Base-by-base conservation (phyloP, 2,113 vertebrate genomes). In the Myrmophylax atrothorax region DNA sequence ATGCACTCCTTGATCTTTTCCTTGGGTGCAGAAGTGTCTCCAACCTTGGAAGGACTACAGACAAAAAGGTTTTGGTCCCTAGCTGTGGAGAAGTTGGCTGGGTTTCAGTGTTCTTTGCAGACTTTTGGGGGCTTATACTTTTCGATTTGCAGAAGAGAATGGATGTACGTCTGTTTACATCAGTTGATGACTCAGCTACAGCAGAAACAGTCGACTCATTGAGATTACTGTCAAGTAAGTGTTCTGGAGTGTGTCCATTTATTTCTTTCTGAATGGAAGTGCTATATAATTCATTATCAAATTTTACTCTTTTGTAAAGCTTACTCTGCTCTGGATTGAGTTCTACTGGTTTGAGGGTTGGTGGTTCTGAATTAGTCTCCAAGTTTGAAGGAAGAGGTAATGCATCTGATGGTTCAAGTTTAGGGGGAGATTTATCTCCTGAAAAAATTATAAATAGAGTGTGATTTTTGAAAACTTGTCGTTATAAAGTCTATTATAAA, bases 381-480 rank as follows among this genome's bases (percentile, higher is more conserved):
- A 98, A 98, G 98, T 99, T 98, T 97, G 98, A 98, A 97, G 98
- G 98, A 95, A 98, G 99, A 93, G 99, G 99, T 95, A 99, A 98
- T 97, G 98, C 98, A 98, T 99, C 99, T 80, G 99, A 99, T 88
- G 98, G 99, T 98, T 99, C 99, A 98, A 99, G 98, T 98, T 99
- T 99, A 96, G 99, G 99, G 98, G 99, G 99, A 97, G 99, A 99
- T 98, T 99, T 99, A 98, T 99, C 99, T 97, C 98, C 99, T 99
- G 98, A 97, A 98, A 98, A 98, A 98, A 98, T 98, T 98, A 98
- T 98, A 98, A 98, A 98, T 98, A 98, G 98, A 98, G 91, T 96
- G 97, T 97, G 97, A 97, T 98, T 98, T 98, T 98, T 98, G 98
- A 98, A 98, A 98, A 97, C 96, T 95, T 98, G 93, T 96, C 97